A percentile compares a stretch with the other conserved stretches of the same genome.
Evolutionary conservation across 2,888 invertebrate species (phyloP).

Genomic region (Epistrophe eligans): DNA sequence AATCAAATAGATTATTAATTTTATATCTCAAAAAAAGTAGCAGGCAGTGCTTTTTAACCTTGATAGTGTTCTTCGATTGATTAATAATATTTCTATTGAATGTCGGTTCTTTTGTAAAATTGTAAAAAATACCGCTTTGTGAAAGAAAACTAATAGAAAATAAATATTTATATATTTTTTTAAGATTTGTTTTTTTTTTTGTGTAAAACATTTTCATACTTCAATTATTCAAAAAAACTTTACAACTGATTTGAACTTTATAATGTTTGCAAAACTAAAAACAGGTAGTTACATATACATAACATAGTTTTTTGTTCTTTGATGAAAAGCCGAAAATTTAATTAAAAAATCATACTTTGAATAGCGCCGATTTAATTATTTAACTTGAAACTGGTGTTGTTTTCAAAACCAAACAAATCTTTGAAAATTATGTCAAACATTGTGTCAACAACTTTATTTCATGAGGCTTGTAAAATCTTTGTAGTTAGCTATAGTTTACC

Average conservation of each 20-base stretch:
- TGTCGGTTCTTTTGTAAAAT: constrained; percentile 1
- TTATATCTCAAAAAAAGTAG: neutral
- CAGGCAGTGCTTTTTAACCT: constrained; percentile 4
- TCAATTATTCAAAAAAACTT: neutral
- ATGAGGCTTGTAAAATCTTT: no score
- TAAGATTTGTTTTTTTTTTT: neutral
- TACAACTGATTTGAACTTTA: neutral
- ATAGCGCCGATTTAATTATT: no score
- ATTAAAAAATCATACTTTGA: no score
- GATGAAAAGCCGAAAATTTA: neutral
- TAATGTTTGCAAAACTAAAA: neutral
- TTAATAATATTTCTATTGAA: constrained; percentile 25
- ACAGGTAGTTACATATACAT: neutral
- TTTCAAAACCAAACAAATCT: no score
- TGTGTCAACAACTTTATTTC: no score
- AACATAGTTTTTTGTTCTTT: no score
- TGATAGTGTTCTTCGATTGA: constrained; percentile 4
- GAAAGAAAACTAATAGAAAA: neutral
- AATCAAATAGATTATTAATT: constrained; percentile 9
- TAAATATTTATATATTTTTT: neutral
- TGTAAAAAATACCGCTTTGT: constrained; percentile 2
- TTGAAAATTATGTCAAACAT: no score
- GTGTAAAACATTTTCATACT: neutral
- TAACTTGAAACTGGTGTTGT: no score
- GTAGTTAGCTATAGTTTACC: no score